Evolutionary conservation across 2,888 invertebrate genomes (phyloP), one percentile per base, ranked within the genome.

Genomic region (Tachystola acroxantha): DNA sequence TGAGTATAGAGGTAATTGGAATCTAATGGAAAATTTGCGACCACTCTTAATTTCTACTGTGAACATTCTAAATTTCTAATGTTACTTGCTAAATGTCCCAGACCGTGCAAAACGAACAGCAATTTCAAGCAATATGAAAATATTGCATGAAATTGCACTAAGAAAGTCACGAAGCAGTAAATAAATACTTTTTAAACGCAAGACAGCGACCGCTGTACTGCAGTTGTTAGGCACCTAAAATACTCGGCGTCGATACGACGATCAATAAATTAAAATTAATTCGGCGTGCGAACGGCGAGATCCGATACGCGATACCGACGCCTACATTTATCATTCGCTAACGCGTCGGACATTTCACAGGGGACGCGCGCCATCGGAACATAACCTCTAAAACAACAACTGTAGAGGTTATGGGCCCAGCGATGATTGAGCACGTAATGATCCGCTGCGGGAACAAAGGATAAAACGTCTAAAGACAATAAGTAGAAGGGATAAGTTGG

Each of bases 181-280:
- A 71, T 67, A 72, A 70, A 70, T 69, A 68, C 60, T 65, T 36
- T 71, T 69, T 65, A 73, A 73, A 75, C 16, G 69, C 72, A 62
- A 74, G 66, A 65, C 66, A 66, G 56, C 64, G 64, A 29, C 19
- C 32, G 34, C 14, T 37, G 37, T 41, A 28, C 69, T 60, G 64
- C 64, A 56, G 61, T 32, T 50, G 69, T 72, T 73, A 79, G 79
- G 80, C 74, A 82, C 64, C 79, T 80, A 80, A 82, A 81, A 85
- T 81, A 79, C 76, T 79, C 75, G 53, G 68, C 71, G 76, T 75
- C 80, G 78, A 80, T 84, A 80, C 79, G 69, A 68, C 79, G 80
- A 82, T 84, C 86, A 84, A 86, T 86, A 86, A 86, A 85, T 86
- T 85, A 85, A 86, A 85, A 86, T 86, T 85, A 86, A 85, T 86